phyloP scores from a whole-genome alignment of 1,140 invertebrate species.

The Aphaenogaster floridana region DNA sequence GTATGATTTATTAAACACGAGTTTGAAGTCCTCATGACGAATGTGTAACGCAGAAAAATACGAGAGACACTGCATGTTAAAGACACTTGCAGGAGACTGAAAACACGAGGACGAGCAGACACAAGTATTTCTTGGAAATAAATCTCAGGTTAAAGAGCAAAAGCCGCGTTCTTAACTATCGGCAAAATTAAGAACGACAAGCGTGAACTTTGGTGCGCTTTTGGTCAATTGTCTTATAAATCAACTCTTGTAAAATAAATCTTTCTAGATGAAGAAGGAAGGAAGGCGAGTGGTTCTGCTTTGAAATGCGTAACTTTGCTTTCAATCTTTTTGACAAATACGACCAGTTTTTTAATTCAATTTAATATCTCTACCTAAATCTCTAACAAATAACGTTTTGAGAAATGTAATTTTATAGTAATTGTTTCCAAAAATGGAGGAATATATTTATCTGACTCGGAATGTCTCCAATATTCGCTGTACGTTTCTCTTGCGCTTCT shows the following conservation, averaged over 20 bases:
- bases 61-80: background rate
- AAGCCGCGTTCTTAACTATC: background rate
- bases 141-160: background rate
- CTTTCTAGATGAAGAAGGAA: background rate
- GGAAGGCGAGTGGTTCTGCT: background rate
- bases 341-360: background rate
- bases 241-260: constrained; percentile 7
- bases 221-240: background rate
- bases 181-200: constrained; percentile 9
- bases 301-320: background rate
- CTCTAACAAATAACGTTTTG: background rate
- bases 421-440: background rate
- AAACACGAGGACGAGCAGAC: background rate
- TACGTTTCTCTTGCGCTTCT: background rate
- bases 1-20: constrained; percentile 28
- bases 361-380: background rate
- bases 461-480: constrained; percentile 1
- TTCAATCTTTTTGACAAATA: background rate
- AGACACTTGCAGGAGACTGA: background rate
- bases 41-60: constrained; percentile 7
- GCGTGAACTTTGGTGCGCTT: background rate
- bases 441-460: background rate
- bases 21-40: constrained; percentile 10
- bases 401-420: background rate
- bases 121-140: background rate